phyloP scores from a whole-genome alignment of 2,113 vertebrate species.

The Burhinus bistriatus region DNA sequence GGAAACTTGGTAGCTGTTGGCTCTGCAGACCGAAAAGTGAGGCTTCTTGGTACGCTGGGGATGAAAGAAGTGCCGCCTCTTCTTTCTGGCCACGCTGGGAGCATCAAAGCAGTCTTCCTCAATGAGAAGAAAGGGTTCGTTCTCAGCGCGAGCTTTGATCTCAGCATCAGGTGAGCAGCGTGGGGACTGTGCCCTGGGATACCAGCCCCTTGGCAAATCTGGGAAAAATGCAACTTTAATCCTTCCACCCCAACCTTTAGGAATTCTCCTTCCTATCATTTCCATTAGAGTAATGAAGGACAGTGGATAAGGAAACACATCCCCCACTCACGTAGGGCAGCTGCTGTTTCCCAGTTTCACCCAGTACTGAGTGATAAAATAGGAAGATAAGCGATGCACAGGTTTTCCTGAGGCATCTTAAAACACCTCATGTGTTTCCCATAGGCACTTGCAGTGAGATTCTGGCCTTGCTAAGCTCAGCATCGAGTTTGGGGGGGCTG shows the following conservation, averaged over 20 bases:
- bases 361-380: neutral
- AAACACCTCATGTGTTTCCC: neutral
- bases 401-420: neutral
- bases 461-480: neutral
- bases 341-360: neutral
- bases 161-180: conserved; percentile 83
- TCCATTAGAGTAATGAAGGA: neutral
- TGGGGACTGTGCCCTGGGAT: neutral
- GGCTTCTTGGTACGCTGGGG: conserved; percentile 58
- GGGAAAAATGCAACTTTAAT: neutral
- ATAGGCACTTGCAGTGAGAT: neutral
- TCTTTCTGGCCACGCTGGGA: conserved; percentile 77
- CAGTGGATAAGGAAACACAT: neutral
- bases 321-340: too few species aligned
- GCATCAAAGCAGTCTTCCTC: conserved; percentile 72
- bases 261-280: neutral
- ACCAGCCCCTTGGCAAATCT: neutral
- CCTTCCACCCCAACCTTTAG: neutral
- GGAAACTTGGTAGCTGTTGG: conserved; percentile 74
- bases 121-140: conserved; percentile 76
- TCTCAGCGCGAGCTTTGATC: conserved; percentile 78
- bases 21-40: conserved; percentile 73
- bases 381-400: neutral
- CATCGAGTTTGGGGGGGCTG: neutral
- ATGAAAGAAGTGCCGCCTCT: neutral